Base-by-base conservation (phyloP, 2,113 vertebrate genomes). In the Alouatta palliata region DNA sequence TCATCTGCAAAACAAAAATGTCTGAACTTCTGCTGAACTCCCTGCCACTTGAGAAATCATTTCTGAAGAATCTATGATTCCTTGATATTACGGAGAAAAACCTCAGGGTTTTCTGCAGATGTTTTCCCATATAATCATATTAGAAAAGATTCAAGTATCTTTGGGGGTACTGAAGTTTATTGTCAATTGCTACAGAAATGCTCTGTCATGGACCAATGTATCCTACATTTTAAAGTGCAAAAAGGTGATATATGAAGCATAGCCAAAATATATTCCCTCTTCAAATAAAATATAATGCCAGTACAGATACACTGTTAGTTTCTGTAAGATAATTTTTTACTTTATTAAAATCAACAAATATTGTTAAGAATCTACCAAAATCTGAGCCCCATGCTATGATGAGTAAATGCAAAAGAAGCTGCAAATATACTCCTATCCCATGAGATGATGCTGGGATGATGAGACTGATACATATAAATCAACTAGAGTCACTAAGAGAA, bases 271-370 rank as follows among this genome's bases (percentile, higher is more conserved):
- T 40, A 87, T 45, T 93, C 32, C 43, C 35, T 43, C 43, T 89
- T 58, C 66, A 94, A 68, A 82, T 87, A 87, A 97, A 94, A 93
- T 52, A 45, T 66, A 77, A 58, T 83, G 40, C 19, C 23, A 52
- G 13, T 83, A 49, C 14, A 91, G 76, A 90, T 5, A 47, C 2
- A 83, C 2, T 43, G 35, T 25, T 86, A 66, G 54, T 52, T 81
- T 92, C 86, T 64, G 23, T 77, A 93, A 87, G n/a, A 64, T 64
- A 3, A 64, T 37, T 95, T 54, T 64, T 95, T 80, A 71, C 70
- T 88, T 85, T 85, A 82, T 66, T 85, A 17, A 90, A 82, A 70
- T 76, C 40, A 76, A 81, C 47, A 96, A 80, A 85, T 68, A 70
- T 20, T n/a, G 77, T 80, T 71, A 89, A 71, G 37, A 43, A 88